A percentile compares a stretch with the other conserved stretches of the same genome.
phyloP scores from a whole-genome alignment of 1,140 invertebrate species.

The Zaprionus ghesquierei region DNA sequence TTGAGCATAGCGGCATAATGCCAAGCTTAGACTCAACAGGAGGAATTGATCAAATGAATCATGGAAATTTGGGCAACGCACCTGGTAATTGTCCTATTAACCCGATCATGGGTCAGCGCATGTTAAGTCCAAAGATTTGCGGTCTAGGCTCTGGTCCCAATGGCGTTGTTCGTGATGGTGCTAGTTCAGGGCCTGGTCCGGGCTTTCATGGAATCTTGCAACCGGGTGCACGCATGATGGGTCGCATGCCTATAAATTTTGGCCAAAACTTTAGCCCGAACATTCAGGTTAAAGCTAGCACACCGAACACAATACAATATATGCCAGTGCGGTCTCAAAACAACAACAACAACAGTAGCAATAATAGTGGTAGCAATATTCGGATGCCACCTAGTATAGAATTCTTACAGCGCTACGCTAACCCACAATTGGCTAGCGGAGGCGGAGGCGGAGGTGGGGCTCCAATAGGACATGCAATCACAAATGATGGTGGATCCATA shows the following conservation, averaged over 20 bases:
- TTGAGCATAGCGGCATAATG: slow-evolving; percentile 78
- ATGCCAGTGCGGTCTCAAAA: slow-evolving; percentile 94
- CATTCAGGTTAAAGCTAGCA: slow-evolving; percentile 96
- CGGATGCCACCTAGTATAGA: slow-evolving; percentile 95
- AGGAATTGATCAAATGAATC: slow-evolving; percentile 63
- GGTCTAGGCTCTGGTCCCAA: slow-evolving; percentile 64
- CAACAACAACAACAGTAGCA: slow-evolving; percentile 83
- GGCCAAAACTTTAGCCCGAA: slow-evolving; percentile 85
- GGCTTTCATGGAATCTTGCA: slow-evolving; percentile 82
- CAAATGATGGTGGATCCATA: slow-evolving; percentile 40
- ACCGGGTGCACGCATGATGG: slow-evolving; percentile 82
- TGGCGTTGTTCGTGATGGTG: slow-evolving; percentile 80
- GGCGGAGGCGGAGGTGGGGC: slow-evolving; percentile 86
- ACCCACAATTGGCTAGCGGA: slow-evolving; percentile 86
- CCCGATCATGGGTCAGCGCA: slow-evolving; percentile 63
- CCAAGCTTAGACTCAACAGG: slow-evolving; percentile 62
- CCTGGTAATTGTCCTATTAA: slow-evolving; percentile 56
- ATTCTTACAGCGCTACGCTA: slow-evolving; percentile 94
- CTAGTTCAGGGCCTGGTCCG: slow-evolving; percentile 42
- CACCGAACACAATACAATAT: slow-evolving; percentile 99
- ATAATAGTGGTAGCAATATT: slow-evolving; percentile 64
- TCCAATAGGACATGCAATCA: slow-evolving; percentile 6
- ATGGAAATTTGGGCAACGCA: slow-evolving; percentile 21
- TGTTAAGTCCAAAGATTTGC: slow-evolving; percentile 82
- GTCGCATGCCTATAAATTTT: slow-evolving; percentile 79